Percentiles rank a stretch among this genome's conserved stretches.
Evolutionary conservation across 2,113 vertebrate genomes (phyloP).

Genomic region (Camelus dromedarius): DNA sequence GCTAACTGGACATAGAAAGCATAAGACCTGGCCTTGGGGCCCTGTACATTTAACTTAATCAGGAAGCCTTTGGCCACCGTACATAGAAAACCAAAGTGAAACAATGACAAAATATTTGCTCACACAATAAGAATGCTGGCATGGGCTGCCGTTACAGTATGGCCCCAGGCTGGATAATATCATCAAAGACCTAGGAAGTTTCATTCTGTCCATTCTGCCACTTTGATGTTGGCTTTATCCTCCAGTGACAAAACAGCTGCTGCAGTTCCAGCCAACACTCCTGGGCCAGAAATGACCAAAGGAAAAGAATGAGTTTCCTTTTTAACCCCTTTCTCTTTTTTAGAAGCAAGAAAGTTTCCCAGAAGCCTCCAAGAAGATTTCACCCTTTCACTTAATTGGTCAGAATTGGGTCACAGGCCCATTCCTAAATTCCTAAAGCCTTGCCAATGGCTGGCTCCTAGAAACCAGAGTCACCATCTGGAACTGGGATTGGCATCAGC

Average conservation of each 20-base stretch:
- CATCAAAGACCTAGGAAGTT: not conserved
- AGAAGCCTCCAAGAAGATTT: not conserved
- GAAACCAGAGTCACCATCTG: not conserved
- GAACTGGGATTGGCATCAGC: not conserved
- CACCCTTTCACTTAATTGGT: not conserved
- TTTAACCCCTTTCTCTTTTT: not conserved
- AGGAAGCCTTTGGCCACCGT: not conserved
- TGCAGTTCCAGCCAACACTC: not conserved
- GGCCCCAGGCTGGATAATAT: too few relatives aligned
- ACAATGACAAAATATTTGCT: not conserved
- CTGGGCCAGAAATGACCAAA: not conserved
- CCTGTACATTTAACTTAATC: not conserved
- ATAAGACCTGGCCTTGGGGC: not conserved
- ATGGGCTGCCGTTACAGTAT: not conserved
- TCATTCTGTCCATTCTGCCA: not conserved
- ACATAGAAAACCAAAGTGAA: not conserved
- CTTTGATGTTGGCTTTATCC: not conserved
- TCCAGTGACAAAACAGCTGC: not conserved
- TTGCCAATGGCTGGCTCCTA: not conserved
- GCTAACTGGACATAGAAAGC: not conserved
- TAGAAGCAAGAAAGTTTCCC: not conserved
- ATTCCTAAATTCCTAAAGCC: not conserved
- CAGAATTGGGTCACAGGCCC: not conserved
- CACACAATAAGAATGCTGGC: not conserved
- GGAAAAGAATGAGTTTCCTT: not conserved